phyloP scores from a whole-genome alignment of 1,140 invertebrate species.

The Nasonia giraulti region DNA sequence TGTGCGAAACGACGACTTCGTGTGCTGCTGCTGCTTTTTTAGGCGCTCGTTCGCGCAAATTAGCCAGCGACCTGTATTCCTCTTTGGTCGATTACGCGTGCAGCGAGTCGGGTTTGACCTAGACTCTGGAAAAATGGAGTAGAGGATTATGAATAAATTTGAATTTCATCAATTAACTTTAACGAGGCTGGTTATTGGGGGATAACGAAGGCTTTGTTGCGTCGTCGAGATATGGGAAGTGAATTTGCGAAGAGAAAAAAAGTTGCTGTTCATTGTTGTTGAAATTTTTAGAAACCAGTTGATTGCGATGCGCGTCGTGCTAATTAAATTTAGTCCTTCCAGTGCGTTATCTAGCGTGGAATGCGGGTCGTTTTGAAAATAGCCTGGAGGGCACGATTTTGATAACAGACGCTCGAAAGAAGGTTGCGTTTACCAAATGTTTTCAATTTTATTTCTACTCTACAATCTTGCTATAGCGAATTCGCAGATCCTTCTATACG shows the following conservation, averaged over 20 bases:
- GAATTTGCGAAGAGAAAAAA: neutral
- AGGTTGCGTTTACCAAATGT: no score
- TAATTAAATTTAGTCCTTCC: no score
- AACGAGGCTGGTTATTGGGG: neutral
- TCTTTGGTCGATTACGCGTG: slow-evolving; percentile 22
- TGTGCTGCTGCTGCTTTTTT: neutral
- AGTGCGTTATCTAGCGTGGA: no score
- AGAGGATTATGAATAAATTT: slow-evolving; percentile 29
- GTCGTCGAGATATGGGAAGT: neutral
- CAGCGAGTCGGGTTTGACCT: slow-evolving; percentile 1
- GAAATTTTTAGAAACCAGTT: no score
- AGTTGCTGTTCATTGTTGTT: neutral
- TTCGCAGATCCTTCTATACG: neutral
- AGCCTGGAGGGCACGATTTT: no score
- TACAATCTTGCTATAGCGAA: neutral
- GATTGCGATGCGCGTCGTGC: no score
- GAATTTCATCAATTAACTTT: slow-evolving; percentile 28
- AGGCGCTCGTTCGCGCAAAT: neutral
- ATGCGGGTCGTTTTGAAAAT: no score
- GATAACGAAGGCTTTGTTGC: neutral
- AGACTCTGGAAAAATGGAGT: slow-evolving; percentile 22
- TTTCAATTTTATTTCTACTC: neutral
- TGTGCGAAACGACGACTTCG: neutral
- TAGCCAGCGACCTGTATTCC: slow-evolving; percentile 23
- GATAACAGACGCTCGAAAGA: no score